phyloP scores from a whole-genome alignment of 1,140 invertebrate species.

The Papilio glaucus region DNA sequence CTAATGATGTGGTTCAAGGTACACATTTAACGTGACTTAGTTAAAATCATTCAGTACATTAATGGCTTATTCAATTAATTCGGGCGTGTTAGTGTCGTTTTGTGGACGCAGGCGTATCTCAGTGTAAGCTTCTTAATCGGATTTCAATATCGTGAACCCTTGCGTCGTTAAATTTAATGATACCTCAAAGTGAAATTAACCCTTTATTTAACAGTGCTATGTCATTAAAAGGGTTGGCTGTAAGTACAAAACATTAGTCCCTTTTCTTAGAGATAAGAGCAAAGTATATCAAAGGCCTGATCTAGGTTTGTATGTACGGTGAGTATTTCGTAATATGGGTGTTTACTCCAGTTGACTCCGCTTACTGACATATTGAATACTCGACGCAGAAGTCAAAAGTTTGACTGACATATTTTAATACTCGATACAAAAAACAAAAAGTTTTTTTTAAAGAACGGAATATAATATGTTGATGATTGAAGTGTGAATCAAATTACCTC shows the following conservation, averaged over 20 bases:
- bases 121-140: background rate
- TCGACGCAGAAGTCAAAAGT: no score
- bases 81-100: constrained; percentile 4
- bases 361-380: no score
- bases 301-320: no score
- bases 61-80: background rate
- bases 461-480: no score
- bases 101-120: background rate
- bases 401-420: no score
- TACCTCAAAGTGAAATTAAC: background rate
- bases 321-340: no score
- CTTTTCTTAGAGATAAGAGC: background rate
- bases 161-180: constrained; percentile 5
- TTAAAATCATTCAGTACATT: constrained; percentile 8
- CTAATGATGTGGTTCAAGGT: background rate
- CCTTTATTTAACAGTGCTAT: background rate
- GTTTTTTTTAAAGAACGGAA: no score
- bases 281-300: background rate
- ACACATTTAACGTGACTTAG: background rate
- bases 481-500: no score
- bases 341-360: no score
- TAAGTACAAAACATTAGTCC: no score
- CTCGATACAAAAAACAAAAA: no score
- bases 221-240: background rate
- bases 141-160: constrained; percentile 29